These are phyloP conservation scores for Zaprionus lachaisei DNA, from an alignment of 1,140 invertebrate species.

Conservation along the genomic window DNA sequence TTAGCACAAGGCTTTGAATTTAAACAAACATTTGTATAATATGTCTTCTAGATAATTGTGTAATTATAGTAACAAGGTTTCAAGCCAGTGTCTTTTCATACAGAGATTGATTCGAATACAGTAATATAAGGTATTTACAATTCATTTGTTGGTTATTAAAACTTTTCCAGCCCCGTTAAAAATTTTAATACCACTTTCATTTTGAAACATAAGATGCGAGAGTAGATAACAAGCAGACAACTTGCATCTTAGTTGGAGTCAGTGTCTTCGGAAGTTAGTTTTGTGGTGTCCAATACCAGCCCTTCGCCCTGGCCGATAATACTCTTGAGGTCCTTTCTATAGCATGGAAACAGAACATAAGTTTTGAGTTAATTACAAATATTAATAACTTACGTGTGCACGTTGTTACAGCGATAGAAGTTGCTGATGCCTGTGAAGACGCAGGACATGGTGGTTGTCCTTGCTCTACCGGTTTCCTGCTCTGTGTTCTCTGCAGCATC, in stretches of 20 bases:
- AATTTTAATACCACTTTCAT: conserved; percentile 66
- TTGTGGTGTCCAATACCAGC: conserved; percentile 32
- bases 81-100: conserved; percentile 23
- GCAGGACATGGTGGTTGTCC: conserved; percentile 59
- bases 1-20: conserved; percentile 1
- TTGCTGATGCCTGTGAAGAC: conserved; percentile 69
- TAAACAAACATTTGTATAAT: conserved; percentile 22
- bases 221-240: conserved; percentile 37
- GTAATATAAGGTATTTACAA: conserved; percentile 44
- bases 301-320: conserved; percentile 33
- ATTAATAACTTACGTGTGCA: conserved; percentile 53
- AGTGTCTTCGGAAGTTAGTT: conserved; percentile 35
- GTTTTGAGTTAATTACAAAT: background rate
- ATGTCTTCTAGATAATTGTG: conserved; percentile 13
- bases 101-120: conserved; percentile 25
- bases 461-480: conserved; percentile 12
- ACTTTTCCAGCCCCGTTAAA: conserved; percentile 77
- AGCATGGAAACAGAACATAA: background rate
- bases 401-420: conserved; percentile 66
- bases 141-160: conserved; percentile 61
- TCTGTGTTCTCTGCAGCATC: conserved; percentile 4
- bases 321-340: conserved; percentile 45
- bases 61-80: conserved; percentile 13
- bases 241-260: conserved; percentile 29
- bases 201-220: conserved; percentile 26